Evolutionary conservation across 2,888 invertebrate genomes (phyloP).

Genomic region (Tillus elongatus): DNA sequence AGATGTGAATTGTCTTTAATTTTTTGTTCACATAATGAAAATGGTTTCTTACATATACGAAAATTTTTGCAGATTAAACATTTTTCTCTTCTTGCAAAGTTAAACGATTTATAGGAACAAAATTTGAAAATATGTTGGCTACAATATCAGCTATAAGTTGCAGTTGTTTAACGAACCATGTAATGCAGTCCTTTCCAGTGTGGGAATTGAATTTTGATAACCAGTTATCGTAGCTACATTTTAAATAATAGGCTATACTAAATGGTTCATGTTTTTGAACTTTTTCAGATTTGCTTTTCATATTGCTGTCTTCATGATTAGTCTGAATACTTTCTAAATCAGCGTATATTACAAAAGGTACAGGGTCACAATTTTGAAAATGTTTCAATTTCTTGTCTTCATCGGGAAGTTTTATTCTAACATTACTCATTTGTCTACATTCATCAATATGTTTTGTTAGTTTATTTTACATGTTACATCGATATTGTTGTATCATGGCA

Average conservation of each 20-base stretch:
- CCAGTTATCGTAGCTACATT: conserved; percentile 1
- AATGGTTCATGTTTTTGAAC: not conserved
- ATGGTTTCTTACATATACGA: conserved; percentile 12
- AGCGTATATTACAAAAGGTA: not conserved
- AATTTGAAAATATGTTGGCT: conserved; percentile 6
- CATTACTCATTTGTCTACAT: no score
- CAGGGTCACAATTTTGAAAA: not conserved
- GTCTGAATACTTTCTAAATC: not conserved
- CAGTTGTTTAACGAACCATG: conserved; percentile 13
- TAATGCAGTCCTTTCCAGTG: conserved; percentile 10
- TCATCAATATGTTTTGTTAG: no score
- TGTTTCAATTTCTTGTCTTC: not conserved
- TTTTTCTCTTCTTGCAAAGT: conserved; percentile 9
- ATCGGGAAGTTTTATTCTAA: no score
- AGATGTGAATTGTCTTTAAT: conserved; percentile 13
- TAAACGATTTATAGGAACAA: conserved; percentile 10
- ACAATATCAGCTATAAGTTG: conserved; percentile 8
- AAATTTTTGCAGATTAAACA: conserved; percentile 9
- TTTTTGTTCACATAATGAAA: not conserved
- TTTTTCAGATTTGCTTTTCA: no score
- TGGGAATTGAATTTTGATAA: conserved; percentile 2
- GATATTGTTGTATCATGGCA: no score
- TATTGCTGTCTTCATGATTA: not conserved
- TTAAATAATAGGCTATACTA: conserved; percentile 2
- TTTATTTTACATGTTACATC: no score